phyloP scores from a whole-genome alignment of 1,140 invertebrate species.

The Drosophila athabasca region DNA sequence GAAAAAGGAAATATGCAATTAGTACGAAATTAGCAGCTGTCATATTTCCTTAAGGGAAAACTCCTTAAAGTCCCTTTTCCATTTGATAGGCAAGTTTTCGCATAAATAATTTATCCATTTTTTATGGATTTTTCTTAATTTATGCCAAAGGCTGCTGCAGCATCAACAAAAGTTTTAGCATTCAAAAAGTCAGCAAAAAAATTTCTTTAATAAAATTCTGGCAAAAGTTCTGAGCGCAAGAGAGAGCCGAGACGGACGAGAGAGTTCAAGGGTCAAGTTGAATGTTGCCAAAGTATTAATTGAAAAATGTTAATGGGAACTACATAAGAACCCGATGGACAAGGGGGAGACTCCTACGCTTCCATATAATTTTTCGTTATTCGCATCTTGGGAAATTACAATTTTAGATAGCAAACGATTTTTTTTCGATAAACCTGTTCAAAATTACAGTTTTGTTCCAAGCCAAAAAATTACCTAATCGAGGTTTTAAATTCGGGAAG shows the following conservation, averaged over 20 bases:
- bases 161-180: slow-evolving; percentile 46
- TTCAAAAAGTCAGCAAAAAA: slow-evolving; percentile 38
- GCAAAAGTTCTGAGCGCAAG: slow-evolving; percentile 10
- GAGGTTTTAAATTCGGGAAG: too few relatives aligned
- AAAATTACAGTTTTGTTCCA: too few relatives aligned
- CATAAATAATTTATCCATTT: slow-evolving; percentile 15
- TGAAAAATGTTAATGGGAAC: slow-evolving; percentile 29
- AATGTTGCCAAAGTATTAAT: slow-evolving; percentile 31
- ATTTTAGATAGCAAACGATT: too few relatives aligned
- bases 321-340: background rate
- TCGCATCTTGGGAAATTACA: background rate
- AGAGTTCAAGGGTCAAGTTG: slow-evolving; percentile 36
- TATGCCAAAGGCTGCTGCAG: slow-evolving; percentile 50
- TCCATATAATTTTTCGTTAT: background rate
- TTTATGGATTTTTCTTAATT: slow-evolving; percentile 64
- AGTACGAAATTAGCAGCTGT: too few relatives aligned
- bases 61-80: too few relatives aligned
- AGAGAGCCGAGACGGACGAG: background rate
- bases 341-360: too few relatives aligned
- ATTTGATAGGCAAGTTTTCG: slow-evolving; percentile 22
- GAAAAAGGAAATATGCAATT: background rate
- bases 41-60: background rate
- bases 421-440: too few relatives aligned
- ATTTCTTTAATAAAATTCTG: slow-evolving; percentile 3
- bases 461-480: too few relatives aligned